Conservation (phyloP, 2,113 vertebrate species). For the Ginglymostoma cirratum region DNA sequence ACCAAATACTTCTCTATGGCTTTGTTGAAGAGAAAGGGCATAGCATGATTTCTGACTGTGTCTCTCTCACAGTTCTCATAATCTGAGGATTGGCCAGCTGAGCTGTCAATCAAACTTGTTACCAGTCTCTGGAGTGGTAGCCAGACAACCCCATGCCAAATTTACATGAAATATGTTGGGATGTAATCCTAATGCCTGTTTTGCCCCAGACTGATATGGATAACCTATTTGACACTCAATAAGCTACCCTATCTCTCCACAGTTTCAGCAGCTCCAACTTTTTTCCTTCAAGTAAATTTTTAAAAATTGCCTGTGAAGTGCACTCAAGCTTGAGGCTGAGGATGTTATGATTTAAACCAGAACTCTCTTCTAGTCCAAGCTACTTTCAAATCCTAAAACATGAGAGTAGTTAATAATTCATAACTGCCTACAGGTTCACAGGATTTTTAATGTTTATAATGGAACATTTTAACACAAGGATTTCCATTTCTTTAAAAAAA, state of each 20-base stretch:
- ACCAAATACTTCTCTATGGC: background rate
- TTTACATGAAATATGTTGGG: background rate
- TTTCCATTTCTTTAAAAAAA: background rate
- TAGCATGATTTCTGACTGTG: background rate
- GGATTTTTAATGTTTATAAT: background rate
- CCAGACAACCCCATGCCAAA: background rate
- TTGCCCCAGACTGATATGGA: background rate
- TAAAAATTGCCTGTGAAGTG: background rate
- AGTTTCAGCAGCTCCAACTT: background rate
- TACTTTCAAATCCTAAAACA: background rate
- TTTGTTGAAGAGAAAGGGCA: background rate
- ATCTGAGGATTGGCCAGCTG: background rate
- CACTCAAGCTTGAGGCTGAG: background rate
- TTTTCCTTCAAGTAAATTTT: background rate
- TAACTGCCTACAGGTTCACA: background rate
- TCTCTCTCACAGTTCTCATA: background rate
- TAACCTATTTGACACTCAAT: background rate
- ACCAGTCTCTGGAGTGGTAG: background rate
- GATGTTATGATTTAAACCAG: background rate
- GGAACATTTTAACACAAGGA: background rate
- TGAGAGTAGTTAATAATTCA: background rate
- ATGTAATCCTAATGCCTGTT: background rate
- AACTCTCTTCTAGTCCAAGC: background rate
- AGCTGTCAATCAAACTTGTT: background rate
- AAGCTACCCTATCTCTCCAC: background rate